Conservation (phyloP, 2,888 invertebrate genomes). For the Conus canariensis region DNA sequence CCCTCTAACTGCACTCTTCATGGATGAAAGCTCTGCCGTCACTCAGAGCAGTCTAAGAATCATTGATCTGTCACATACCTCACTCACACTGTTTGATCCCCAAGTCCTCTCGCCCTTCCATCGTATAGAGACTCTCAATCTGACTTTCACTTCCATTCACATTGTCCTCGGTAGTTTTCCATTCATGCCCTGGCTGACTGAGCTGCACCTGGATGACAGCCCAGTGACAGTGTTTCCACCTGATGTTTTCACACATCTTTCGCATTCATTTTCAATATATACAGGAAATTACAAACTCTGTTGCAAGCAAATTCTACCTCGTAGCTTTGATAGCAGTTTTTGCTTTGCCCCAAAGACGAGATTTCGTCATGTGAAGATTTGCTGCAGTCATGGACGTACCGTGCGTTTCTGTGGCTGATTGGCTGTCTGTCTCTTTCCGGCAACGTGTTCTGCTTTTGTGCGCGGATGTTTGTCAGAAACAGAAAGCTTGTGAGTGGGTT, state of each 20-base stretch:
- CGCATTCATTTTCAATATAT: not conserved
- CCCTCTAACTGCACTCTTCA: not conserved
- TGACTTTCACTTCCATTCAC: not conserved
- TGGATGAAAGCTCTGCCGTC: not conserved
- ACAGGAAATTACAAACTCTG: not conserved
- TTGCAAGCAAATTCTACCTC: not conserved
- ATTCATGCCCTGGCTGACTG: not conserved
- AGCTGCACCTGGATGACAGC: not conserved
- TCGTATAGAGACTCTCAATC: not conserved
- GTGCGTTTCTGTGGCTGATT: not conserved
- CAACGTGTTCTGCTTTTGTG: slow-evolving; percentile 1
- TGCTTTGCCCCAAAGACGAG: slow-evolving; percentile 6
- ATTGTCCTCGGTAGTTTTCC: not conserved
- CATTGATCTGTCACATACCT: not conserved
- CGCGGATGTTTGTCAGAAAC: not conserved
- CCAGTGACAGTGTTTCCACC: not conserved
- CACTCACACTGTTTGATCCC: not conserved
- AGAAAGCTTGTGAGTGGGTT: slow-evolving; percentile 5
- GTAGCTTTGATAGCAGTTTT: not conserved
- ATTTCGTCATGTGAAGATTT: not conserved
- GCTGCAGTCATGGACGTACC: not conserved
- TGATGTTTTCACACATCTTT: not conserved
- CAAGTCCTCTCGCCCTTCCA: not conserved
- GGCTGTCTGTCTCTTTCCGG: not conserved
- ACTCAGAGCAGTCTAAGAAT: not conserved